Evolutionary conservation across 1,140 invertebrate species (phyloP), one percentile per base, ranked within the genome.

Genomic region (Ruditapes philippinarum): DNA sequence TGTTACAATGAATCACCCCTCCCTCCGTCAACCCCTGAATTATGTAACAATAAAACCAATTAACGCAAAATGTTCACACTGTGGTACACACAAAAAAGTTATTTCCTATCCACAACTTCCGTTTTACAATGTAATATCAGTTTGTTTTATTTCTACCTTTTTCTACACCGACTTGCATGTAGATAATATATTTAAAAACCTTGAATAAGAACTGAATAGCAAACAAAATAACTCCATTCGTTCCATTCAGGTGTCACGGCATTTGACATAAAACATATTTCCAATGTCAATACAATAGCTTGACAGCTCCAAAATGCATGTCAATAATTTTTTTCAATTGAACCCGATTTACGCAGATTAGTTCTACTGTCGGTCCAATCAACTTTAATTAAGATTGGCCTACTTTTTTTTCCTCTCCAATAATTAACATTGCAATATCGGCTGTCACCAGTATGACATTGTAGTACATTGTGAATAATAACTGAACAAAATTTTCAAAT

Each of bases 281-380:
- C 5, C 25, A 81, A 62, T 65, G 79, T 81, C 79, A 81, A 40
- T 25, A 25, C 25, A 19, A 25, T 28, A n/a, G 7, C 36, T 42
- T 62, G 33, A 81, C 36, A 62, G 36, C 9, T 42, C 62, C n/a
- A 65, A 60, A 81, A 62, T 62, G 38, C 54, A 19, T 81, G 79
- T 81, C 79, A 81, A 81, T 81, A 81, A 81, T 62, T 38, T 14
- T 12, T 25, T n/a, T n/a, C n/a, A n/a, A n/a, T n/a, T n/a, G n/a
- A n/a, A n/a, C n/a, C n/a, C 51, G 65, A 60, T 38, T 22, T 54
- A 65, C 4, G 0, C 25, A 22, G 49, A 57, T 80, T 80, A 78
- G 45, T 33, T 28, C 22, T 33, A 33, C n/a, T 45, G 33, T 42
- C n/a, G 42, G 38, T 49, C 74, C 45, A 51, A 78, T 78, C 74